phyloP scores from a whole-genome alignment of 2,888 invertebrate species.

The Adelognathus sp. region DNA sequence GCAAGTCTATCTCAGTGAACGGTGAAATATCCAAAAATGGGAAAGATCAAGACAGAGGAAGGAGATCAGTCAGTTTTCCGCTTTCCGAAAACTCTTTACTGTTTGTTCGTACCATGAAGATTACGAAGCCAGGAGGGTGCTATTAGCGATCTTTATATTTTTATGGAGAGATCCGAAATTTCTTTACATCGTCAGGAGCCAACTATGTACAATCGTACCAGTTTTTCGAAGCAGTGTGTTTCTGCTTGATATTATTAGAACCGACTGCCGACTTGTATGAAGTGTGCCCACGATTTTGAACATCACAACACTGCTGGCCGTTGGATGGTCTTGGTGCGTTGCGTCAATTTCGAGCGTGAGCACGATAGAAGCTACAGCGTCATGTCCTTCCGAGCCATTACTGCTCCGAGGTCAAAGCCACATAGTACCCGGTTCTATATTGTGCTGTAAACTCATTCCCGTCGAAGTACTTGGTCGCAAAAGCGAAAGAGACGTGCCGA shows the following conservation, averaged over 20 bases:
- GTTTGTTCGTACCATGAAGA: neutral
- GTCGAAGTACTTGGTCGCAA: constrained; percentile 21
- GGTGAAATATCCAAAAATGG: neutral
- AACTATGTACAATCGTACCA: too few relatives aligned
- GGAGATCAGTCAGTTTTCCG: neutral
- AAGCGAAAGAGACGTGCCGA: constrained; percentile 18
- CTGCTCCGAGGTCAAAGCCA: constrained; percentile 1
- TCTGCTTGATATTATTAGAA: too few relatives aligned
- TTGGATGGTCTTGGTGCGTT: neutral
- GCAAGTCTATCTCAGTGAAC: neutral
- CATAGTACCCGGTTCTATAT: constrained; percentile 9
- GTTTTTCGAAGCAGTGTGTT: too few relatives aligned
- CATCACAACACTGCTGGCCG: neutral
- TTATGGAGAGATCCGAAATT: neutral
- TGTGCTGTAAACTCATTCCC: constrained; percentile 47
- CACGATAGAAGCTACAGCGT: neutral
- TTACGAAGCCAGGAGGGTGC: neutral
- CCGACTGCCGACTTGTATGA: neutral
- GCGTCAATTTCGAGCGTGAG: neutral
- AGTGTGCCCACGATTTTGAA: neutral
- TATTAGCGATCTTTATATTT: neutral
- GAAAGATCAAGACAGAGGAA: neutral
- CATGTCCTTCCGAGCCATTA: constrained; percentile 25
- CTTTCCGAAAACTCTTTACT: neutral
- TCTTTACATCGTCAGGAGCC: too few relatives aligned